These are phyloP conservation scores for Brenthis daphne DNA, from an alignment of 2,888 invertebrate species.

Conservation along the genomic window DNA sequence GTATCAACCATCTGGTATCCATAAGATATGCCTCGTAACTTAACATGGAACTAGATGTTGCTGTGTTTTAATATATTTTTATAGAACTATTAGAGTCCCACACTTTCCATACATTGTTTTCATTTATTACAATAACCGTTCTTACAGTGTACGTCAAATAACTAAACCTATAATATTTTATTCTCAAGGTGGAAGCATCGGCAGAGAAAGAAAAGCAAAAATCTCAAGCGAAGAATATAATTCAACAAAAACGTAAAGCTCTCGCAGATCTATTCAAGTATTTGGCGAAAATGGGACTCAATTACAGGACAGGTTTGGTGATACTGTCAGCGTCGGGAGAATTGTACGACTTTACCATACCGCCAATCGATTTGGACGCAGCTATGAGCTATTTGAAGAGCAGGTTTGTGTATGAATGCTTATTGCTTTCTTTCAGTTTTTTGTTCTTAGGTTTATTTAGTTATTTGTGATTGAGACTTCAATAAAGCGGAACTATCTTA, in stretches of 20 bases:
- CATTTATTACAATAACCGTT: too few relatives aligned
- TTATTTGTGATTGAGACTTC: too few relatives aligned
- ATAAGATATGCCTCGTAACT: too few relatives aligned
- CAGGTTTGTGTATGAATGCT: slow-evolving; percentile 56
- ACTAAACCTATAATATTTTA: neutral
- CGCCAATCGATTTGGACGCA: slow-evolving; percentile 87
- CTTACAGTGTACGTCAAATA: too few relatives aligned
- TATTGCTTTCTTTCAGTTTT: neutral
- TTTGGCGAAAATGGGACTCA: slow-evolving; percentile 88
- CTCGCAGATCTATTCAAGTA: slow-evolving; percentile 93
- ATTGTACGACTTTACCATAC: slow-evolving; percentile 83
- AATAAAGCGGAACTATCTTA: too few relatives aligned
- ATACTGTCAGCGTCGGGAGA: slow-evolving; percentile 77
- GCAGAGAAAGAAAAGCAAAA: slow-evolving; percentile 88
- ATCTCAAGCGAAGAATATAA: slow-evolving; percentile 89
- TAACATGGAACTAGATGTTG: too few relatives aligned
- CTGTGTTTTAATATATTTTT: too few relatives aligned
- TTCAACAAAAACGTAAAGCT: slow-evolving; percentile 92
- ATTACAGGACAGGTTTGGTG: slow-evolving; percentile 90
- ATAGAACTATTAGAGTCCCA: too few relatives aligned
- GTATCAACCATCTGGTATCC: too few relatives aligned
- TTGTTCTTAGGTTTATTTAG: too few relatives aligned
- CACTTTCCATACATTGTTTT: too few relatives aligned
- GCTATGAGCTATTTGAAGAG: slow-evolving; percentile 79
- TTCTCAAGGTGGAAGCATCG: slow-evolving; percentile 77